phyloP scores from a whole-genome alignment of 1,140 invertebrate species.

The Zaprionus camerounensis region DNA sequence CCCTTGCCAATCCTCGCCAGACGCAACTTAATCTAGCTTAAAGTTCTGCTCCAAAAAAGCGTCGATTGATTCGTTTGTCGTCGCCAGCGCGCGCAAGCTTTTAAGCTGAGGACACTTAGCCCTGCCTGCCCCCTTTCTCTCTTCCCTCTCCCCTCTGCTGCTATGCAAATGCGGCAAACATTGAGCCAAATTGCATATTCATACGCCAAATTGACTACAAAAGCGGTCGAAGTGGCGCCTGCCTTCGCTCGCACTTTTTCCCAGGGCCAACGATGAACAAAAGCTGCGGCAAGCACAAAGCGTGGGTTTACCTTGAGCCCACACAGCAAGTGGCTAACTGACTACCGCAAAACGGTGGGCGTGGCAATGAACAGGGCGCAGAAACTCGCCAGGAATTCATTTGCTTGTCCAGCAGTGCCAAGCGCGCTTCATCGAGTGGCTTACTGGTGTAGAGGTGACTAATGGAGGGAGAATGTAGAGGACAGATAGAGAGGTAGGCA shows the following conservation, averaged over 20 bases:
- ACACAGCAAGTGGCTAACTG: slow-evolving; percentile 36
- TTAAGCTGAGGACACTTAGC: background rate
- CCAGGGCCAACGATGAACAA: slow-evolving; percentile 44
- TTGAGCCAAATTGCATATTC: slow-evolving; percentile 67
- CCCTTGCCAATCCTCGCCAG: background rate
- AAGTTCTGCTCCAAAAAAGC: background rate
- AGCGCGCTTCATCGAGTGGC: slow-evolving; percentile 3
- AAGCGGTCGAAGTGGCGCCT: slow-evolving; percentile 45
- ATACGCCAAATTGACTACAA: slow-evolving; percentile 59
- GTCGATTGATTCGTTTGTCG: slow-evolving; percentile 31
- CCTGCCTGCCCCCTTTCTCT: background rate
- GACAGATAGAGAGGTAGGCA: too few relatives aligned
- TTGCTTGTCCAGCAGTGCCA: slow-evolving; percentile 13
- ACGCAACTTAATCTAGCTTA: background rate
- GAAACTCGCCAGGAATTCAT: slow-evolving; percentile 1
- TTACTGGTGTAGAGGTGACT: background rate
- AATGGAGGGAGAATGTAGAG: background rate
- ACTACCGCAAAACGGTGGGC: background rate
- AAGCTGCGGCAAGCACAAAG: slow-evolving; percentile 37
- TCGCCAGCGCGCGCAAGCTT: slow-evolving; percentile 2
- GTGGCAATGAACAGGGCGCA: background rate
- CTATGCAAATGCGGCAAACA: slow-evolving; percentile 18
- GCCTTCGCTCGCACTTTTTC: slow-evolving; percentile 26
- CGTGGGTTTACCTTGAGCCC: slow-evolving; percentile 55
- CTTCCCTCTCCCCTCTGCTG: background rate